Conservation (phyloP, 2,888 invertebrate species). For the Phyllotreta striolata region DNA sequence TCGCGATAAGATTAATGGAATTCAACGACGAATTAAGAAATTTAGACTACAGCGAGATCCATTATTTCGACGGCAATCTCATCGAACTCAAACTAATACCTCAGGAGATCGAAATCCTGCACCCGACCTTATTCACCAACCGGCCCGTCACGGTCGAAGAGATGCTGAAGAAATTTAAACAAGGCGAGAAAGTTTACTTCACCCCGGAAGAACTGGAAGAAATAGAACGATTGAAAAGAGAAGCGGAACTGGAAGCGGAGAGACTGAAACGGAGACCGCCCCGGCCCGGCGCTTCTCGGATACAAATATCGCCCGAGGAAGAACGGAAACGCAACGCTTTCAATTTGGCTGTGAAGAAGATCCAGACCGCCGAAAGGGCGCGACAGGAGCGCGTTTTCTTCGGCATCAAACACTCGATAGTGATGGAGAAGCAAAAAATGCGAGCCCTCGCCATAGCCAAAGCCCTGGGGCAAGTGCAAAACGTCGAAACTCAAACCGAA, state of each 20-base stretch:
- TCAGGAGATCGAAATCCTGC: slow-evolving; percentile 69
- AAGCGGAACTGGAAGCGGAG: slow-evolving; percentile 24
- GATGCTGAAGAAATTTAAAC: slow-evolving; percentile 51
- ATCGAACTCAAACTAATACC: slow-evolving; percentile 75
- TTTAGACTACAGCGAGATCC: slow-evolving; percentile 69
- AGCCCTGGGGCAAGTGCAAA: slow-evolving; percentile 23
- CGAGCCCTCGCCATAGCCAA: slow-evolving; percentile 11
- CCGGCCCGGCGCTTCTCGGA: slow-evolving; percentile 10
- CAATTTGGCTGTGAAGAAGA: slow-evolving; percentile 48
- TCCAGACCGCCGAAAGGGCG: slow-evolving; percentile 64
- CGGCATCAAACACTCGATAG: slow-evolving; percentile 20
- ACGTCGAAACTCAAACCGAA: slow-evolving; percentile 4
- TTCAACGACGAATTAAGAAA: slow-evolving; percentile 66
- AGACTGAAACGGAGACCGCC: slow-evolving; percentile 15
- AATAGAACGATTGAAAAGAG: slow-evolving; percentile 15
- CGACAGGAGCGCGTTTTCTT: slow-evolving; percentile 57
- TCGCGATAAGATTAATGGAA: slow-evolving; percentile 67
- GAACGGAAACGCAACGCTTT: slow-evolving; percentile 1
- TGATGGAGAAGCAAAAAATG: slow-evolving; percentile 11
- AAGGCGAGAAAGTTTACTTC: slow-evolving; percentile 52
- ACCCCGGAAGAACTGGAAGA: slow-evolving; percentile 44
- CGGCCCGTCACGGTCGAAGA: slow-evolving; percentile 62
- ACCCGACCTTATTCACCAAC: slow-evolving; percentile 69
- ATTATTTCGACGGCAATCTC: slow-evolving; percentile 77
- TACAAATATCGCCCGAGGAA: slow-evolving; percentile 40